These are phyloP conservation scores for Apogon hyalosoma DNA, from an alignment of 2,797 vertebrate species.

Conservation along the genomic window DNA sequence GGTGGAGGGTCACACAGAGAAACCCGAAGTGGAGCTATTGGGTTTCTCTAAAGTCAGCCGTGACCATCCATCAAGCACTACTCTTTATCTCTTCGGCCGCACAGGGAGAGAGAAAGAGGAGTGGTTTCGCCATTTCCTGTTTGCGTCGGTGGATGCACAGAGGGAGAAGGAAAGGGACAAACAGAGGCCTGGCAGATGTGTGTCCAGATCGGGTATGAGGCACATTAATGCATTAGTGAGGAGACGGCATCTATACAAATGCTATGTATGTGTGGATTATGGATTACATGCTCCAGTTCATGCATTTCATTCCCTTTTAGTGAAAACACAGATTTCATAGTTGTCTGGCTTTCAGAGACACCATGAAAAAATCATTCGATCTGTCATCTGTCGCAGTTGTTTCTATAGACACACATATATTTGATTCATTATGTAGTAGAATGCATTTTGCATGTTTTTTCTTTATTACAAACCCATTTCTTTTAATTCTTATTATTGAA, in stretches of 20 bases:
- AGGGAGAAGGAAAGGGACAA: conserved; percentile 46
- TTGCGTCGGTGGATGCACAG: conserved; percentile 73
- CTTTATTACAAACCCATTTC: no score
- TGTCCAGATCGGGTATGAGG: conserved; percentile 77
- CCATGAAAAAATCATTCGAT: not conserved
- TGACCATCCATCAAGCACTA: conserved; percentile 45
- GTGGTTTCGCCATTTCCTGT: conserved; percentile 88
- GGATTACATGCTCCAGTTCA: conserved; percentile 73
- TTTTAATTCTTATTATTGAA: no score
- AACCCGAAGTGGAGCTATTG: conserved; percentile 1
- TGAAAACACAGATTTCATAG: conserved; percentile 33
- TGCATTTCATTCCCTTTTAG: conserved; percentile 55
- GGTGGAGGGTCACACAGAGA: conserved; percentile 40
- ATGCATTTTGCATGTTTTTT: no score
- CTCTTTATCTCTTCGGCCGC: conserved; percentile 89
- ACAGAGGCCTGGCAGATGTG: conserved; percentile 53
- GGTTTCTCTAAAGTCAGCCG: conserved; percentile 27
- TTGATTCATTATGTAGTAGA: not conserved
- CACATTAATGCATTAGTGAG: conserved; percentile 57
- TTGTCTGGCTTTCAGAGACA: conserved; percentile 12
- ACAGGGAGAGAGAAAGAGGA: conserved; percentile 93
- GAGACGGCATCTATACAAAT: conserved; percentile 50
- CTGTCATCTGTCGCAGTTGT: not conserved
- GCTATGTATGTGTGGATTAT: conserved; percentile 69
- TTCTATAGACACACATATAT: not conserved